Percentiles rank a stretch among this genome's conserved stretches.
These are phyloP conservation scores for Geopemphigus sp. DNA, from an alignment of 1,140 invertebrate species.

Conservation along the genomic window DNA sequence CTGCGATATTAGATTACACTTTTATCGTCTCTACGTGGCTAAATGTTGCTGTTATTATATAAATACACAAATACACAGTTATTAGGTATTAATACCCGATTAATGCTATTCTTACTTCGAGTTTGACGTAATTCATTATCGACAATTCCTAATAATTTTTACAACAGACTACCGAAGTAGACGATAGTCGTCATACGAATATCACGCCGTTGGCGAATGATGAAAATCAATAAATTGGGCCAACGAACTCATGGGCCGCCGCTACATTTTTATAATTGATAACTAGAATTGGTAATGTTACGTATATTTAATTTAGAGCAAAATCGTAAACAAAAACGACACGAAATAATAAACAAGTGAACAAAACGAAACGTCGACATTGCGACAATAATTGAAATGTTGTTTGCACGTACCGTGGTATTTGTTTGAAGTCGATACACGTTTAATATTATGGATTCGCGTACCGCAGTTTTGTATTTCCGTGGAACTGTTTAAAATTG, in stretches of 20 bases:
- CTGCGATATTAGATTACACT: too few relatives aligned
- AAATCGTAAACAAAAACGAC: not conserved
- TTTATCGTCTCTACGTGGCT: too few relatives aligned
- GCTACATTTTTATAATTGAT: not conserved
- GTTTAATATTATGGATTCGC: not conserved
- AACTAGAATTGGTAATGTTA: too few relatives aligned
- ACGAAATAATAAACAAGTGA: not conserved
- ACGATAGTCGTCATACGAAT: not conserved
- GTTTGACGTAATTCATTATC: too few relatives aligned
- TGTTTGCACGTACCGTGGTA: slow-evolving; percentile 8
- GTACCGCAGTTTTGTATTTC: not conserved
- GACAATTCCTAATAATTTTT: too few relatives aligned
- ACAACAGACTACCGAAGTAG: too few relatives aligned
- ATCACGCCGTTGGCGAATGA: not conserved
- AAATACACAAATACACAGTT: too few relatives aligned
- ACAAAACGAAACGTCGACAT: not conserved
- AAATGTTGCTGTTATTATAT: too few relatives aligned
- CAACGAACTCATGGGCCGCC: not conserved
- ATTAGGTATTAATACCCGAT: too few relatives aligned
- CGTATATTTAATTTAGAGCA: not conserved
- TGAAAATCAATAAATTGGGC: not conserved
- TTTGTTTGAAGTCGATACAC: slow-evolving; percentile 1
- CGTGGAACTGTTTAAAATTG: not conserved
- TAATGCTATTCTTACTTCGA: too few relatives aligned
- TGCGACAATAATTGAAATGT: not conserved